A percentile compares a stretch with the other conserved stretches of the same genome.
These are phyloP conservation scores for Plecotus auritus DNA, from an alignment of 2,113 vertebrate genomes.

Conservation along the genomic window DNA sequence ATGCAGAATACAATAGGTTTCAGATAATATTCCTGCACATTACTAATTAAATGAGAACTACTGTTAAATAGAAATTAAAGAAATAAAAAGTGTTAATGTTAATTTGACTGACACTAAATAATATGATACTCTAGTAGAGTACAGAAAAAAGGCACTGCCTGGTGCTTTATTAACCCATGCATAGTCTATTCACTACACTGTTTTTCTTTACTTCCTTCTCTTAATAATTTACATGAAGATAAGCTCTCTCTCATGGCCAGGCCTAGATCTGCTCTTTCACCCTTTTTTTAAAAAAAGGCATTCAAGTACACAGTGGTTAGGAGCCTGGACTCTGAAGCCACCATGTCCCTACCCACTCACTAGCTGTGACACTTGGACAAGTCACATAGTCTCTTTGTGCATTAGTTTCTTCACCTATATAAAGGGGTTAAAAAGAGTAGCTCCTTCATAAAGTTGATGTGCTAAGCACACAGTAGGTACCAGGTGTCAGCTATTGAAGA, in stretches of 20 bases:
- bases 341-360: not conserved
- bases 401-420: not conserved
- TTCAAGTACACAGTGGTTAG: not conserved
- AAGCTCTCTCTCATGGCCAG: not conserved
- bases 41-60: conserved; percentile 60
- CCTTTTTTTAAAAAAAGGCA: not conserved
- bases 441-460: not conserved
- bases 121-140: not conserved
- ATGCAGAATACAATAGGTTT: conserved; percentile 27
- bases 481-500: not conserved
- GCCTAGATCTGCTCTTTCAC: not conserved
- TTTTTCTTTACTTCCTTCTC: not conserved
- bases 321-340: not conserved
- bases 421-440: not conserved
- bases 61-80: conserved; percentile 57
- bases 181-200: not conserved
- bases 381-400: not conserved
- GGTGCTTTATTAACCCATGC: conserved; percentile 21
- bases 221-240: not conserved
- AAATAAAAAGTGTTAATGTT: conserved; percentile 65
- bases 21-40: not conserved
- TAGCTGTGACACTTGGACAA: not conserved
- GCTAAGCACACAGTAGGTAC: not conserved
- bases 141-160: not conserved
- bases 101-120: conserved; percentile 35